Base-by-base conservation (phyloP, 2,888 invertebrate genomes). In the Drosophila antonietae region DNA sequence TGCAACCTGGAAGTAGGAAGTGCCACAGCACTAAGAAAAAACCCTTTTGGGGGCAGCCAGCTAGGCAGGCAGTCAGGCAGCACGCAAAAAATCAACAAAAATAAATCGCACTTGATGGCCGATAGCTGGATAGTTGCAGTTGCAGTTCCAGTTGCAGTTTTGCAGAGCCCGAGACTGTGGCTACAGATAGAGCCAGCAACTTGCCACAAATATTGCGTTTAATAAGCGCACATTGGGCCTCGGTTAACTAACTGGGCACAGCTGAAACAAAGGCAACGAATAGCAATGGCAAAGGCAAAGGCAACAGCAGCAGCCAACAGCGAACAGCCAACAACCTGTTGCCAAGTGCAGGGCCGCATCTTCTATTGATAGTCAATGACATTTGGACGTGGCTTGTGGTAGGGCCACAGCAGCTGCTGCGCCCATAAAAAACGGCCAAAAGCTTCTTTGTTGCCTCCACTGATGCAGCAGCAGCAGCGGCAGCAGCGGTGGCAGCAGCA, bases 341-440 rank as follows among this genome's bases (percentile, higher is more conserved):
- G 81, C 82, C 81, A 74, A 56, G 78, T 67, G 87, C 73, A 68
- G 69, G 75, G 69, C 81, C 78, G 53, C 80, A 73, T 73, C 71
- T 79, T 83, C 85, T 86, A 89, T 89, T 85, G 86, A 89, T 90
- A 90, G 89, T 90, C 85, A 88, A 87, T 90, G 90, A 83, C 89
- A 90, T 88, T 89, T 90, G 78, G 77, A 75, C 69, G 80, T 80
- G 78, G 83, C 70, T 83, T 83, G 89, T 84, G 81, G 75, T 80
- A 77, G 75, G 72, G 72, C 68, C 57, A 57, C 57, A 20, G 64
- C 43, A 49, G 71, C 57, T 73, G 68, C 72, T 68, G 51, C 49
- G 67, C 63, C 81, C 51, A 75, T 75, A 75, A 78, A 78, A 81
- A 81, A 81, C 73, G 82, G 71, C 44, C 71, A 75, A 69, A 78